phyloP scores from a whole-genome alignment of 2,888 invertebrate genomes.

The Magallana nippona region DNA sequence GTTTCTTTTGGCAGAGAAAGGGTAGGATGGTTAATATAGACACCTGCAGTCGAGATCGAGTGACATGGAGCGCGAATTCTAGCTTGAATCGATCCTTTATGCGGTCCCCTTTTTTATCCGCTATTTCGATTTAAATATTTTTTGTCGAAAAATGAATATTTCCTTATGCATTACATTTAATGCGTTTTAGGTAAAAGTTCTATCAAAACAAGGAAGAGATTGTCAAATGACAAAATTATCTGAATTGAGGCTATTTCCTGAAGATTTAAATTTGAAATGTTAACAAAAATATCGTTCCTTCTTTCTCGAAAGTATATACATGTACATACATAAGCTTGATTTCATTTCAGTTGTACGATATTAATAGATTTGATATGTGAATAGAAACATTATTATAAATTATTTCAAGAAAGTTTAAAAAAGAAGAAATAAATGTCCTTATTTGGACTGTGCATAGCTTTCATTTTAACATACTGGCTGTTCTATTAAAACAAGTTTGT shows the following conservation, averaged over 20 bases:
- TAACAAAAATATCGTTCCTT: background rate
- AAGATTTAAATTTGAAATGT: background rate
- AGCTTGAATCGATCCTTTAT: slow-evolving; percentile 1
- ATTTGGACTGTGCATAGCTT: background rate
- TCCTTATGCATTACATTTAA: background rate
- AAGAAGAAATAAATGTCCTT: no score
- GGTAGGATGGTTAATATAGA: background rate
- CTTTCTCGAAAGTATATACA: background rate
- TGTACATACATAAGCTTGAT: no score
- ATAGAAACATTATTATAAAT: no score
- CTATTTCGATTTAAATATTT: slow-evolving; percentile 3
- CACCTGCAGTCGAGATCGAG: slow-evolving; percentile 7
- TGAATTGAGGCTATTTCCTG: slow-evolving; percentile 4
- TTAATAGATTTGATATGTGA: no score
- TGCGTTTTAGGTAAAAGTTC: background rate
- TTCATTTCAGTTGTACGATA: no score
- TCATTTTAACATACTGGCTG: slow-evolving; percentile 7
- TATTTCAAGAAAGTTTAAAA: no score
- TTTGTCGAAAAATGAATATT: background rate
- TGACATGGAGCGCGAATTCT: background rate
- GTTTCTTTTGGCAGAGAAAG: background rate
- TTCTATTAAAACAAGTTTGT: background rate
- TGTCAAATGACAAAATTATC: background rate
- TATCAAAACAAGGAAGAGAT: slow-evolving; percentile 12
- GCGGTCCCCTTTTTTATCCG: background rate